Evolutionary conservation across 2,888 invertebrate species (phyloP), one percentile per base, ranked within the genome.

Genomic region (Elmis aenea): DNA sequence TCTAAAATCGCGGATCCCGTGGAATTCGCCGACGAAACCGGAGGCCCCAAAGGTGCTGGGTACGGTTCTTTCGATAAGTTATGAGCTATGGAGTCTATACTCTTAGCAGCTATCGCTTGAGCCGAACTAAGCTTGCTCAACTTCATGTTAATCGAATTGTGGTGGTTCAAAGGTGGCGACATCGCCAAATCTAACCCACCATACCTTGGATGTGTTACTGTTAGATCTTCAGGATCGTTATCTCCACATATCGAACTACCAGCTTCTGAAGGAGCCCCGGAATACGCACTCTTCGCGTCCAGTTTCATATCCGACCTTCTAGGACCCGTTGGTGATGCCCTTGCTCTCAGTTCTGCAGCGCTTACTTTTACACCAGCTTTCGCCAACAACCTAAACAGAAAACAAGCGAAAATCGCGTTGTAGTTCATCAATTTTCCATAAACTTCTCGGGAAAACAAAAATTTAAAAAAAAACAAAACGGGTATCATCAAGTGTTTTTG

Each of bases 281-380:
- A 79, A 55, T 70, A 72, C 3, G 71, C 73, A 40, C 76, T 69
- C n/a, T 87, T 83, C 15, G 86, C 76, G 57, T 89, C 88, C 48
- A 89, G 66, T 59, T 87, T 82, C 54, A 85, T 78, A 61, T 86
- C 86, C 5, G 81, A 81, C 26, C 85, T 74, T 8, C 83, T 72
- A 2, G 85, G 85, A 2, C 89, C 88, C 2, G 90, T 90, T 1
- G 90, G 89, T 0, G 90, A 90, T 0, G 89, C 88, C 14, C 90
- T 75, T 0, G 90, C 89, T 20, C 88, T 71, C 12, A 90, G 66
- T 60, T 90, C 89, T 10, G 89, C 88, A 0, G 89, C 79, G 4
- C 84, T 84, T 32, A 89, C 86, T 65, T 88, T 89, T 5, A 90
- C 87, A 5, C 90, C 90, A 0, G 90, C 90, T 65, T 91, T 91